Conservation (phyloP, 2,888 invertebrate genomes). For the Drosophila anomelani region DNA sequence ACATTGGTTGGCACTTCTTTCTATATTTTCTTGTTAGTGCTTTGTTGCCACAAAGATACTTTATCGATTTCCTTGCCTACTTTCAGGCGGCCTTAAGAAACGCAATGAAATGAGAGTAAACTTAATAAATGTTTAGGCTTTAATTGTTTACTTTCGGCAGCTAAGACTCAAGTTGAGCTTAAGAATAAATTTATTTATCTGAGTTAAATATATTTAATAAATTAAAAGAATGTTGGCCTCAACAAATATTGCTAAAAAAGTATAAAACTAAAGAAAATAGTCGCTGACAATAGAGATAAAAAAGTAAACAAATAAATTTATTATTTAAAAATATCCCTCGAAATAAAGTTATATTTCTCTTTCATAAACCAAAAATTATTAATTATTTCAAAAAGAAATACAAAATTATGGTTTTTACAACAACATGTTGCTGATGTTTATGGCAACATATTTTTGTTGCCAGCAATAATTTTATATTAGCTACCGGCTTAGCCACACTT, state of each 20-base stretch:
- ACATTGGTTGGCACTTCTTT: constrained; percentile 14
- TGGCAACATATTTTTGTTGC: constrained; percentile 26
- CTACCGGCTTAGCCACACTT: constrained; percentile 20
- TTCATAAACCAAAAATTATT: background rate
- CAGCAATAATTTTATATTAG: constrained; percentile 12
- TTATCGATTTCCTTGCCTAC: constrained; percentile 54
- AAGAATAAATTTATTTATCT: background rate
- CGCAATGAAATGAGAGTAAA: background rate
- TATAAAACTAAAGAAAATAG: background rate
- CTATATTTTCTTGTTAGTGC: constrained; percentile 1
- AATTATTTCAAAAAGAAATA: background rate
- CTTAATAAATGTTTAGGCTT: background rate
- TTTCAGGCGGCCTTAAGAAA: constrained; percentile 54
- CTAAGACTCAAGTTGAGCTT: background rate
- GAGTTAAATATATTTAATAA: background rate
- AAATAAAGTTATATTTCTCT: background rate
- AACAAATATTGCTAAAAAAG: background rate
- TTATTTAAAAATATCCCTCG: background rate
- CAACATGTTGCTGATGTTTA: background rate
- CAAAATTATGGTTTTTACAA: background rate
- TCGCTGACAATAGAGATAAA: background rate
- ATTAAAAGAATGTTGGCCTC: background rate
- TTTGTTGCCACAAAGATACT: constrained; percentile 14
- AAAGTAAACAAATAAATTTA: background rate
- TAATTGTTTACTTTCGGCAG: background rate